A percentile compares a stretch with the other conserved stretches of the same genome.
Conservation (phyloP, 2,888 invertebrate genomes). For the Aromia moschata region DNA sequence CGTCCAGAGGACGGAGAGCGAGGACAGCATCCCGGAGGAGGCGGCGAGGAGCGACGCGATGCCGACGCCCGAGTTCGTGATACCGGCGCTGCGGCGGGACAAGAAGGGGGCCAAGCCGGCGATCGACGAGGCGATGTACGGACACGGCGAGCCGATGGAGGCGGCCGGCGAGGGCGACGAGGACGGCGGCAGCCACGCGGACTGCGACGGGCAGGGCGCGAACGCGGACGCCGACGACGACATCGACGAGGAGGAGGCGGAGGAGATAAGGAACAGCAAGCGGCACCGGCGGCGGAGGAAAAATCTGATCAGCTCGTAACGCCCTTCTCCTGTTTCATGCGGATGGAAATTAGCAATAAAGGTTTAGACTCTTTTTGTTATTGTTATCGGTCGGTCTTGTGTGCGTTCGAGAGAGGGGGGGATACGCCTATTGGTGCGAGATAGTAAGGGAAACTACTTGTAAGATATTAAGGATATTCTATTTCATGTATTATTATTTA, state of each 20-base stretch:
- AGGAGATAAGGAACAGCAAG: constrained; percentile 33
- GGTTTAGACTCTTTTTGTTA: constrained; percentile 25
- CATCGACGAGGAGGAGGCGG: constrained; percentile 36
- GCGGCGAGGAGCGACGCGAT: constrained; percentile 26
- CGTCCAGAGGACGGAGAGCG: constrained; percentile 26
- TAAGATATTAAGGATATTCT: constrained; percentile 31
- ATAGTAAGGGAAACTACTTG: constrained; percentile 24
- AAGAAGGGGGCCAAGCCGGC: constrained; percentile 22
- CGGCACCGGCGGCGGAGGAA: constrained; percentile 46
- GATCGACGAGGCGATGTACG: constrained; percentile 44
- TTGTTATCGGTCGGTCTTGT: constrained; percentile 26
- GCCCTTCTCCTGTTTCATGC: constrained; percentile 15
- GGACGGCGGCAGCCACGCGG: neutral
- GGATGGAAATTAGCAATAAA: constrained; percentile 22
- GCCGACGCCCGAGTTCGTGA: constrained; percentile 35
- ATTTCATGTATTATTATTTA: constrained; percentile 32
- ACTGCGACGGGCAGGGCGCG: neutral
- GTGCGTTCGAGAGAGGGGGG: too few relatives aligned
- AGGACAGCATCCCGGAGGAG: constrained; percentile 29
- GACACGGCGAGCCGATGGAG: constrained; percentile 51
- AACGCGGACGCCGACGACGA: constrained; percentile 23
- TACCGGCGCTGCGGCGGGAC: constrained; percentile 40
- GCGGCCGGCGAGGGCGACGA: neutral
- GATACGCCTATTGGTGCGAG: constrained; percentile 24
- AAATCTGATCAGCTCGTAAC: constrained; percentile 37